phyloP scores from a whole-genome alignment of 2,888 invertebrate genomes.

The Oscheius sp. region DNA sequence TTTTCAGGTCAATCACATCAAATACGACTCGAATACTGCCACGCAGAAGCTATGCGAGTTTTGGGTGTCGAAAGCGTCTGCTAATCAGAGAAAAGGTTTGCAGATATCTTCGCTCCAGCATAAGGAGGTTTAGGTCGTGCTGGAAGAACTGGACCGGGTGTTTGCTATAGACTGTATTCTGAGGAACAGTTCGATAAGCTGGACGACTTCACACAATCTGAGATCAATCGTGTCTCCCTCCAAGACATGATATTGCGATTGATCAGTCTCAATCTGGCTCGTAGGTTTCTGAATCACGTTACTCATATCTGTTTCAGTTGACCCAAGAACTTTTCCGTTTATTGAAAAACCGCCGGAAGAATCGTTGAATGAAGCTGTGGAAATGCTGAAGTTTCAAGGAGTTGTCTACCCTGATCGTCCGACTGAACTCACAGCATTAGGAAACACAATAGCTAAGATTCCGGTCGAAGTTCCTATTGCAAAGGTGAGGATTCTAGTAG shows the following conservation, averaged over 20 bases:
- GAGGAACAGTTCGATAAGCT: constrained; percentile 73
- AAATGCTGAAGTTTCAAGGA: constrained; percentile 84
- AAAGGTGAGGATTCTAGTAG: constrained; percentile 81
- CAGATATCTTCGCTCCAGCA: no score
- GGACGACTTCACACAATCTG: constrained; percentile 69
- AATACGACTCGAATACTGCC: constrained; percentile 88
- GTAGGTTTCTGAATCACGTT: constrained; percentile 77
- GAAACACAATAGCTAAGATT: constrained; percentile 86
- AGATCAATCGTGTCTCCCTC: constrained; percentile 88
- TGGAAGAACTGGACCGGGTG: constrained; percentile 85
- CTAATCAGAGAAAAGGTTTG: constrained; percentile 92
- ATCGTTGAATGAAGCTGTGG: constrained; percentile 87
- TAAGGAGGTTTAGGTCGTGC: constrained; percentile 60
- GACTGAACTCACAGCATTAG: constrained; percentile 75
- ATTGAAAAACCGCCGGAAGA: constrained; percentile 89
- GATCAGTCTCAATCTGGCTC: constrained; percentile 91
- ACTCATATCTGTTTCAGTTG: constrained; percentile 49
- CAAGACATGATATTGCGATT: constrained; percentile 91
- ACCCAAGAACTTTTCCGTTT: constrained; percentile 84
- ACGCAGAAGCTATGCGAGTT: constrained; percentile 86
- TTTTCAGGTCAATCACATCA: constrained; percentile 81
- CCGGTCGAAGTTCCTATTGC: constrained; percentile 95
- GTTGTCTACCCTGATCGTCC: constrained; percentile 50
- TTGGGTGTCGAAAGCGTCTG: constrained; percentile 96
- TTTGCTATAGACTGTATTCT: constrained; percentile 83